Conservation (phyloP, 1,140 invertebrate genomes). For the Drosophila murphyi region DNA sequence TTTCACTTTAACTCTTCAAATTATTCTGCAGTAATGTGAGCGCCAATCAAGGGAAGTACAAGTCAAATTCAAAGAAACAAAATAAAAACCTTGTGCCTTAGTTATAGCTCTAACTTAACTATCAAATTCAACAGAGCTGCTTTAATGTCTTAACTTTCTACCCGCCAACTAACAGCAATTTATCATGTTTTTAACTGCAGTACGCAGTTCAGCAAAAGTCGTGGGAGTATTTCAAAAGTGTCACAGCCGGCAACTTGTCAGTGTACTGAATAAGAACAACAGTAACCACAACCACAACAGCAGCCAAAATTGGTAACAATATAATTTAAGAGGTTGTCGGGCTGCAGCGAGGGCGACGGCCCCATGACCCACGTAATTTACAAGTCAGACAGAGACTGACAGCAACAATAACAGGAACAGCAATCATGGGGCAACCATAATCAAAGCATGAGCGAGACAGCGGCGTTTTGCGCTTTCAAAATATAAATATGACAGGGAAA, state of each 20-base stretch:
- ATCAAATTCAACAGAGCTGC: conserved; percentile 25
- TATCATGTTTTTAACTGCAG: conserved; percentile 50
- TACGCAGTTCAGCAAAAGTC: conserved; percentile 27
- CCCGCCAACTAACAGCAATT: conserved; percentile 14
- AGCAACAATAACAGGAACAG: conserved; percentile 29
- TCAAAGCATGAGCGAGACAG: neutral
- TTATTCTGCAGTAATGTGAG: conserved; percentile 13
- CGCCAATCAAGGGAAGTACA: conserved; percentile 9
- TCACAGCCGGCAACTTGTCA: conserved; percentile 38
- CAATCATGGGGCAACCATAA: neutral
- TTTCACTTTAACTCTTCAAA: conserved; percentile 16
- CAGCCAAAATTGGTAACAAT: conserved; percentile 62
- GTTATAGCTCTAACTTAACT: conserved; percentile 7
- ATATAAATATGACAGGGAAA: conserved; percentile 59
- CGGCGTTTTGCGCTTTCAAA: conserved; percentile 47
- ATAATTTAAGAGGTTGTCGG: conserved; percentile 67
- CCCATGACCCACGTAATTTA: conserved; percentile 53
- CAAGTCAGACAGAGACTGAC: conserved; percentile 58
- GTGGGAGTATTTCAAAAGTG: conserved; percentile 37
- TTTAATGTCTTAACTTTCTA: conserved; percentile 10
- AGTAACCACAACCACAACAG: conserved; percentile 27
- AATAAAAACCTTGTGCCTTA: conserved; percentile 2
- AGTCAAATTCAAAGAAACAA: neutral
- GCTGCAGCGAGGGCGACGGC: neutral
- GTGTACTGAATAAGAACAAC: conserved; percentile 6